Conservation (phyloP, 2,797 vertebrate species). For the Sebastes aleutianus region DNA sequence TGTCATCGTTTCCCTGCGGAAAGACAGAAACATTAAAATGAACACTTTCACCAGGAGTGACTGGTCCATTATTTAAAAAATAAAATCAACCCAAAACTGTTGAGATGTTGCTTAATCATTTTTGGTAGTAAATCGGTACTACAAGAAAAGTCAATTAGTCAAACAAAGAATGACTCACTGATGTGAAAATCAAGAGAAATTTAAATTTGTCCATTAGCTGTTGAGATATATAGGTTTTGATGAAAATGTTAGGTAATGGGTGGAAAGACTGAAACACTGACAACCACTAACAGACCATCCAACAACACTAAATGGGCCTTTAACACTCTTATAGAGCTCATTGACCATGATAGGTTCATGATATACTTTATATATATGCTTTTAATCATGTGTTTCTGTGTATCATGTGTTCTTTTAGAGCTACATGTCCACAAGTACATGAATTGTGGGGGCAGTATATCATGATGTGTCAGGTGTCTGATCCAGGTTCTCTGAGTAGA, state of each 20-base stretch:
- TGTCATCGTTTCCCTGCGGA: conserved; percentile 83
- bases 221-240: background rate
- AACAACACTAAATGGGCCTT: background rate
- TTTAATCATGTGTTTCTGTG: too few relatives aligned
- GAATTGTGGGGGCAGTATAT: background rate
- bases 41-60: rapidly evolving
- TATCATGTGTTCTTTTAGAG: too few relatives aligned
- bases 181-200: background rate
- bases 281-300: background rate
- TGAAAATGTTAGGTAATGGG: too few relatives aligned
- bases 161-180: background rate
- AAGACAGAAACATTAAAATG: background rate
- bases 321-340: too few relatives aligned
- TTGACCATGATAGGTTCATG: too few relatives aligned
- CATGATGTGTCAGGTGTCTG: too few relatives aligned
- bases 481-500: too few relatives aligned
- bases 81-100: background rate
- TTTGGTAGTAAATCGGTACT: background rate
- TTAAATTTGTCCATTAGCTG: background rate
- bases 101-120: background rate
- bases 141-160: background rate
- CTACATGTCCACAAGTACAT: background rate
- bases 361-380: too few relatives aligned
- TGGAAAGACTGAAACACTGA: background rate
- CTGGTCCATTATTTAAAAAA: too few relatives aligned